Base-by-base conservation (phyloP, 2,797 vertebrate genomes). In the Cossypha dichroa region DNA sequence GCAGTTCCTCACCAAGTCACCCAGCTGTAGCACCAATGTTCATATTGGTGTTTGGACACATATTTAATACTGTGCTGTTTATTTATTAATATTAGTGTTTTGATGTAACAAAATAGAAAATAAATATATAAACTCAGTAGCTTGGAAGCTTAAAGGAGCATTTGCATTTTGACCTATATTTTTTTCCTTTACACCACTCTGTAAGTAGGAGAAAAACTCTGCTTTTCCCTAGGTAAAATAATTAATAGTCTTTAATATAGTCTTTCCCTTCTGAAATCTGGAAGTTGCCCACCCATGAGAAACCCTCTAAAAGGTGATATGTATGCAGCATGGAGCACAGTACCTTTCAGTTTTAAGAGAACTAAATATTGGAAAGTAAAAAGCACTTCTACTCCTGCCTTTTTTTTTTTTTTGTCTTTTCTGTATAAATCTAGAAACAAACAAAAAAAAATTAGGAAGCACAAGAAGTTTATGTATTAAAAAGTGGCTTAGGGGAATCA, bases 101-200 rank as follows among this genome's bases (percentile, higher is more conserved):
- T 43, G n/a, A 51, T 19, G 14, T 43, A 73, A 58, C 5, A 25
- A 69, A 93, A 34, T 14, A 84, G 36, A 64, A 78, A 75, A 63
- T 18, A 21, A 40, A 46, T 52, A 40, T 21, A 31, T 51, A 48
- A 82, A 73, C 19, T 18, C 60, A 40, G 31, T n/a, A 58, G 31
- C 46, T 73, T 69, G 58, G 52, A 75, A 73, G 51, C 55, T 58
- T 78, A 40, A 79, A 91, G 49, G 38, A 72, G 26, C 66, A 31
- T 78, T 84, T 85, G 59, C 70, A 70, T 90, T 94, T 89, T 92
- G 62, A 90, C 76, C 72, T 92, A 4, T 63, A 9, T 85, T 58
- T 80, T 79, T 81, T 91, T 85, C 66, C 15, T 33, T 68, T 55
- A 31, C 3, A 6, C 25, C 6, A 8, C 43, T 82, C 41, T 83